Evolutionary conservation across 2,113 vertebrate genomes (phyloP), one percentile per base, ranked within the genome.

Genomic region (Spea multiplicata): DNA sequence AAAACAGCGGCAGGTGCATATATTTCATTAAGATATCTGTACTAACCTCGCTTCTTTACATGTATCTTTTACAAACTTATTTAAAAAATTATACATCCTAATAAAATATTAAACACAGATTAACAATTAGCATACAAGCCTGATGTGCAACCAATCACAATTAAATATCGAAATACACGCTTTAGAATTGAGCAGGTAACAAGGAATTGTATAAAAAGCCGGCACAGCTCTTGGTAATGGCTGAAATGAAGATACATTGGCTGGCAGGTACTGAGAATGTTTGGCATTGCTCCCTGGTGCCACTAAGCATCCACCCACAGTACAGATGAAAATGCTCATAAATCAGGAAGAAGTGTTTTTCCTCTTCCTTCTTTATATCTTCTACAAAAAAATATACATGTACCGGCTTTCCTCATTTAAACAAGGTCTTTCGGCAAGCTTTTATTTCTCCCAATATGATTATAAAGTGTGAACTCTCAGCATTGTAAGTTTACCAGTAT

Each of bases 391-490:
- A 30, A 30, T 30, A 77, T 77, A 77, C 66, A 61, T 53, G 62
- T 49, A 70, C 67, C 55, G 62, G 75, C 45, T 70, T 70, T 77
- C 48, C 66, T 70, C 75, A 70, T 70, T 62, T 77, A 70, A 53
- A 77, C 75, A 77, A 69, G 75, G 75, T 70, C 75, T 77, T 77
- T 62, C 57, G 44, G 66, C 75, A 70, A 62, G 66, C 66, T 71
- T 70, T 77, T 70, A 69, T 77, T 57, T 77, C 55, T 77, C 75
- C 75, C 75, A 77, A 67, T 70, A 67, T 71, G 75, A 77, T 68
- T 70, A 70, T 77, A 77, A 77, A 77, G 52, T 57, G 66, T 62
- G 66, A 77, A 70, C 53, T 46, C 70, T 61, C 75, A 16, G 48
- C 46, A 50, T 44, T 70, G 66, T 70, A 70, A 62, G 75, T 59